Conservation (phyloP, 1,140 invertebrate species). For the Popillia japonica region DNA sequence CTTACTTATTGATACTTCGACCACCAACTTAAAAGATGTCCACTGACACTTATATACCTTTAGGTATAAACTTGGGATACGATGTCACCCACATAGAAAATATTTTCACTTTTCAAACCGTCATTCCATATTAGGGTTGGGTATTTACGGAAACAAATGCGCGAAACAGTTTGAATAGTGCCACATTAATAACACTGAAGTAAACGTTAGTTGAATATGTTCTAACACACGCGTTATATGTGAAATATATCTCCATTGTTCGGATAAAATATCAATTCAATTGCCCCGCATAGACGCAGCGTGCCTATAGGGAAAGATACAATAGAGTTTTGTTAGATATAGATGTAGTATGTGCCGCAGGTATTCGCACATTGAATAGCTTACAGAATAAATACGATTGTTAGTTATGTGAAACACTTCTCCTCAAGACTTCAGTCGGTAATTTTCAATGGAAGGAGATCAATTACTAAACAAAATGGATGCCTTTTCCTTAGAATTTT, state of each 20-base stretch:
- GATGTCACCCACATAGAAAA: neutral
- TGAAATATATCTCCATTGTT: slow-evolving; percentile 1
- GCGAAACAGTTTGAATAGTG: neutral
- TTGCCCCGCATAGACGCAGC: neutral
- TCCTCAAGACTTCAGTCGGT: neutral
- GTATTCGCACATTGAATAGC: neutral
- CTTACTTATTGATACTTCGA: too few relatives aligned
- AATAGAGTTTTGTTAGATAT: slow-evolving; percentile 15
- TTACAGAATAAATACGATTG: neutral
- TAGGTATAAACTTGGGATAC: neutral
- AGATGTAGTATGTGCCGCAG: neutral
- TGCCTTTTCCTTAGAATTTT: neutral
- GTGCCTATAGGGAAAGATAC: neutral
- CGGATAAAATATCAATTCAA: slow-evolving; percentile 15
- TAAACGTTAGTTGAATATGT: neutral
- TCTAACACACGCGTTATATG: neutral
- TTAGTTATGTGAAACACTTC: neutral
- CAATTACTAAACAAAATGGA: neutral
- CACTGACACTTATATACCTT: neutral
- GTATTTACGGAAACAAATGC: slow-evolving; percentile 1
- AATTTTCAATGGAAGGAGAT: slow-evolving; percentile 3
- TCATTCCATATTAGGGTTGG: neutral
- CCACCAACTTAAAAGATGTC: too few relatives aligned
- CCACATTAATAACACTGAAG: neutral
- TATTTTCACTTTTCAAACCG: neutral